These are phyloP conservation scores for Trichomalopsis sarcophagae DNA, from an alignment of 1,140 invertebrate genomes.

Conservation along the genomic window DNA sequence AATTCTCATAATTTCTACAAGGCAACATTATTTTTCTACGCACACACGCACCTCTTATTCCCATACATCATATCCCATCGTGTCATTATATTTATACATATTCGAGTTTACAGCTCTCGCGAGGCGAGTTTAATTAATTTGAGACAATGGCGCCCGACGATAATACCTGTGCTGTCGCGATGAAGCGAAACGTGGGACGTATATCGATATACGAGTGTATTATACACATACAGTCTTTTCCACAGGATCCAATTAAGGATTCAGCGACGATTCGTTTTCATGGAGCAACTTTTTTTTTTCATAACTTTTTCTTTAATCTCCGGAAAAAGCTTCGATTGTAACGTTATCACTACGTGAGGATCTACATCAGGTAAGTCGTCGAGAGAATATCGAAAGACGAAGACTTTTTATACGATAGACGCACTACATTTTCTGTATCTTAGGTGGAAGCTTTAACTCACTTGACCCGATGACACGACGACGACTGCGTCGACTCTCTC, in stretches of 20 bases:
- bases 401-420: not conserved
- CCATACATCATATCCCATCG: not conserved
- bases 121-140: not conserved
- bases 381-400: too few species aligned
- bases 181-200: too few species aligned
- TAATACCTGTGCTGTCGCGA: too few species aligned
- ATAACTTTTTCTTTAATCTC: too few species aligned
- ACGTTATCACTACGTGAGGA: too few species aligned
- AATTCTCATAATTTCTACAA: conserved; percentile 44
- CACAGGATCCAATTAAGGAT: not conserved
- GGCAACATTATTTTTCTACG: conserved; percentile 18
- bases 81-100: not conserved
- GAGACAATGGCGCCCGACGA: not conserved
- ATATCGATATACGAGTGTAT: too few species aligned
- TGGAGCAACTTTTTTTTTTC: too few species aligned
- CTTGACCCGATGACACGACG: conserved; percentile 33
- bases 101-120: not conserved
- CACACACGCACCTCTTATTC: not conserved
- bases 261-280: too few species aligned
- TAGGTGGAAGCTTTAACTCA: conserved; percentile 29
- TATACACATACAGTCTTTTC: too few species aligned
- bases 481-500: not conserved
- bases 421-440: conserved; percentile 3
- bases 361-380: too few species aligned
- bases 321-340: too few species aligned